A percentile compares a stretch with the other conserved stretches of the same genome.
Conservation (phyloP, 2,797 vertebrate genomes). For the Channallabes apus region DNA sequence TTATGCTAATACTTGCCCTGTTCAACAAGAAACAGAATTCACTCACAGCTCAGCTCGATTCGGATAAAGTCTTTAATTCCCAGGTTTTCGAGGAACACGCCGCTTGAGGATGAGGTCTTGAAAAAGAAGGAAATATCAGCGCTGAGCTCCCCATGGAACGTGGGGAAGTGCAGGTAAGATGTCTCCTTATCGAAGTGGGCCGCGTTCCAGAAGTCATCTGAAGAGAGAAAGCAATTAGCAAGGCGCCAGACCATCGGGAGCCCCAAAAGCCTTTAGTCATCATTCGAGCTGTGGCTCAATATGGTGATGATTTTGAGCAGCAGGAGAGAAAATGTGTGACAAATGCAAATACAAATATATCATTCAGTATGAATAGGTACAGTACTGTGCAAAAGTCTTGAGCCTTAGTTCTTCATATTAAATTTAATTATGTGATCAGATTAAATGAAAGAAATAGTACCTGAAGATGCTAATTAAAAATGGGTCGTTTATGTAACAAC, state of each 20-base stretch:
- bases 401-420: too few relatives aligned
- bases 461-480: too few relatives aligned
- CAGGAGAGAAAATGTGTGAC: neutral
- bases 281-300: neutral
- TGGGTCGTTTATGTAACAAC: too few relatives aligned
- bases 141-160: constrained; percentile 89
- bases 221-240: constrained; percentile 30
- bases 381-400: too few relatives aligned
- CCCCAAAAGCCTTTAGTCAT: constrained; percentile 7
- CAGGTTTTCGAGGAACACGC: constrained; percentile 92
- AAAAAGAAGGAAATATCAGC: constrained; percentile 94
- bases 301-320: neutral
- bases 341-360: too few relatives aligned
- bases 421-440: too few relatives aligned
- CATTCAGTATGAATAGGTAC: too few relatives aligned
- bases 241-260: neutral
- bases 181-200: constrained; percentile 89
- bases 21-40: neutral
- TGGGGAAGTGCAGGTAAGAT: constrained; percentile 93
- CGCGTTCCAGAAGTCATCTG: constrained; percentile 88
- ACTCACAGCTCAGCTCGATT: constrained; percentile 91
- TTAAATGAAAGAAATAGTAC: too few relatives aligned
- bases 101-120: constrained; percentile 88
- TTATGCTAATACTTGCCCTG: neutral
- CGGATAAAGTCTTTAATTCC: constrained; percentile 95